phyloP scores from a whole-genome alignment of 2,113 vertebrate species.

The Aphyosemion australe region DNA sequence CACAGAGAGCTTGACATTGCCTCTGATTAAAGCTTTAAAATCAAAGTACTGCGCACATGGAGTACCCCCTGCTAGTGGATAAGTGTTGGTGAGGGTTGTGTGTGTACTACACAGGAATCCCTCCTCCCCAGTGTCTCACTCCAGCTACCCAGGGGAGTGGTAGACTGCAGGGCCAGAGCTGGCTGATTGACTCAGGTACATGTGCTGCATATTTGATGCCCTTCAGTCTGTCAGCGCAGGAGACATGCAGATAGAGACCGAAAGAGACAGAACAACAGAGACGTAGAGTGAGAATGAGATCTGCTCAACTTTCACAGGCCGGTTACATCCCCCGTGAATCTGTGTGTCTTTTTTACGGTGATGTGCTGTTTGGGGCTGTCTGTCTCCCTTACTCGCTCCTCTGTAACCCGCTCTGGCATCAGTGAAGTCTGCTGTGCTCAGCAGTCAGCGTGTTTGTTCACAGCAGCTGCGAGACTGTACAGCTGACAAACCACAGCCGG shows the following conservation, averaged over 20 bases:
- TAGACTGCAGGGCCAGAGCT: slow-evolving; percentile 64
- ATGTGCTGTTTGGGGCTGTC: slow-evolving; percentile 48
- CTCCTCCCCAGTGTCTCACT: slow-evolving; percentile 58
- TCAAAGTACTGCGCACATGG: slow-evolving; percentile 12
- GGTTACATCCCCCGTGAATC: slow-evolving; percentile 21
- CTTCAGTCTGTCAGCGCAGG: slow-evolving; percentile 50
- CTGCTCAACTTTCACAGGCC: slow-evolving; percentile 5
- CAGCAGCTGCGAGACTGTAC: slow-evolving; percentile 56
- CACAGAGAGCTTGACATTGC: slow-evolving; percentile 20
- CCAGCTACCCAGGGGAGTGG: slow-evolving; percentile 65
- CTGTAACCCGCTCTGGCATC: slow-evolving; percentile 63
- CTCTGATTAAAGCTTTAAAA: slow-evolving; percentile 46
- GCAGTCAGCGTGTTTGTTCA: slow-evolving; percentile 61
- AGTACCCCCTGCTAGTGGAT: slow-evolving; percentile 66
- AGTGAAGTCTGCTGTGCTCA: slow-evolving; percentile 60
- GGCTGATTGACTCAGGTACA: slow-evolving; percentile 74
- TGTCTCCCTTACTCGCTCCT: slow-evolving; percentile 52
- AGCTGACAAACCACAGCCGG: slow-evolving; percentile 65
- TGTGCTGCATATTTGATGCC: slow-evolving; percentile 73
- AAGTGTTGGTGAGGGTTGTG: slow-evolving; percentile 73
- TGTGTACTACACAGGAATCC: slow-evolving; percentile 69
- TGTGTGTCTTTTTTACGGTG: slow-evolving; percentile 34
- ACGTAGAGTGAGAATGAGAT: slow-evolving; percentile 15
- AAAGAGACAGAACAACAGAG: slow-evolving; percentile 23
- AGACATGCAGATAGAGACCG: slow-evolving; percentile 17